These are phyloP conservation scores for Amblyornis subalaris DNA, from an alignment of 2,113 vertebrate species.

Conservation along the genomic window DNA sequence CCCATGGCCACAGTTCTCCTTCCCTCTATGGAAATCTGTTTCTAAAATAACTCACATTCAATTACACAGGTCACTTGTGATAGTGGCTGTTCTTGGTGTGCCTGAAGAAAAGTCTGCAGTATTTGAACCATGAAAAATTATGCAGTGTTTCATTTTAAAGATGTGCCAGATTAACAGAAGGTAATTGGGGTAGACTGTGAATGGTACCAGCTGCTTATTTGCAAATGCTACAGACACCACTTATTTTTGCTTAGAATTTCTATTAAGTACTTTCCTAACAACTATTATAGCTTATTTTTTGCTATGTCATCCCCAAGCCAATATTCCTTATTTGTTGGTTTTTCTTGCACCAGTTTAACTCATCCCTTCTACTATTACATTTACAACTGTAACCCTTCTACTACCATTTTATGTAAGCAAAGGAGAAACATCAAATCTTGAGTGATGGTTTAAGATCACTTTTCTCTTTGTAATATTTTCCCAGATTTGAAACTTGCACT, in stretches of 20 bases:
- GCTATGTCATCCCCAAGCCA: background rate
- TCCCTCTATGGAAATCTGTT: constrained; percentile 7
- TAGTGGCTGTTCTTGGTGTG: constrained; percentile 24
- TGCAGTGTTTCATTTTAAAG: constrained; percentile 29
- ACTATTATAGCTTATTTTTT: background rate
- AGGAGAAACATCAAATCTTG: background rate
- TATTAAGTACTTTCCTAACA: background rate
- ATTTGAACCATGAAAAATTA: constrained; percentile 45
- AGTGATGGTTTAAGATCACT: background rate
- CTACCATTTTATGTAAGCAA: background rate
- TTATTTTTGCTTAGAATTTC: background rate
- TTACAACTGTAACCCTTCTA: background rate
- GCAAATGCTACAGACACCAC: background rate
- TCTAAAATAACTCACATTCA: constrained; percentile 54
- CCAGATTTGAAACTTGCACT: background rate
- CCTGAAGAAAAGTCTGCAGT: constrained; percentile 25
- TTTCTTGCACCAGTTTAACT: background rate
- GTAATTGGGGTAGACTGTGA: constrained; percentile 19
- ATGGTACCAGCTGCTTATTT: constrained; percentile 35
- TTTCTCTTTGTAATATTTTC: background rate
- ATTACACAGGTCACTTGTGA: constrained; percentile 59
- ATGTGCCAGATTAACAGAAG: constrained; percentile 53
- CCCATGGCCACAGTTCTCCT: background rate
- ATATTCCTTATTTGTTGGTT: background rate
- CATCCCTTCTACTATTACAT: background rate